Evolutionary conservation across 2,797 vertebrate species (phyloP), one percentile per base, ranked within the genome.

Genomic region (Lagodon rhomboides): DNA sequence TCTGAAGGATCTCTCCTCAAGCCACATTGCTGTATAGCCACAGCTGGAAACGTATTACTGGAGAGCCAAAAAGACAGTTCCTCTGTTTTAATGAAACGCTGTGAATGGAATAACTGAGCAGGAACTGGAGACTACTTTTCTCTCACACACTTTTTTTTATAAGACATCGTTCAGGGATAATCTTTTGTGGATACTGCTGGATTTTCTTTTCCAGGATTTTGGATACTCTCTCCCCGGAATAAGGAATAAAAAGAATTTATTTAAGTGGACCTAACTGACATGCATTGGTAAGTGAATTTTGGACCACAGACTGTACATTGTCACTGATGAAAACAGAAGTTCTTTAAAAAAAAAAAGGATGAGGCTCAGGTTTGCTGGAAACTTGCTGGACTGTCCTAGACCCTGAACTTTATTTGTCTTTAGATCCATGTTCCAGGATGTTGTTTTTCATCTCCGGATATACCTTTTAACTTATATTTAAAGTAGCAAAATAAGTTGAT

Each of bases 401-500:
- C 51, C 67, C n/a, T 76, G 59, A 61, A 79, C 47, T 75, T 85
- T 34, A 1, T 75, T 59, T 23, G 1, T 60, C 47, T 63, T 0
- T 22, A 15, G 47, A 47, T 66, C 51, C 23, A 12, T 16, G 3
- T 4, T 60, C 30, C 15, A 41, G 23, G 17, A 20, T 68, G 23
- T 67, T 73, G 0, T 58, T 77, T 71, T 70, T 66, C 50, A 72
- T 84, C 63, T 66, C 2, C 10, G 55, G 62, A 73, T 59, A 30
- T 80, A 83, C 49, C 74, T 76, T 65, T 41, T 54, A 85, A 85
- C 68, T 85, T 83, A 38, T 41, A 51, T 62, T 79, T 69, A 87
- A 91, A 92, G 90, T 91, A 89, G 85, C 87, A 79, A 90, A 90
- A 88, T 87, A 87, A 93, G 86, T 93, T 88, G 77, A 90, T 86